Evolutionary conservation across 2,113 vertebrate species (phyloP).

Genomic region (Pampusana beccarii): DNA sequence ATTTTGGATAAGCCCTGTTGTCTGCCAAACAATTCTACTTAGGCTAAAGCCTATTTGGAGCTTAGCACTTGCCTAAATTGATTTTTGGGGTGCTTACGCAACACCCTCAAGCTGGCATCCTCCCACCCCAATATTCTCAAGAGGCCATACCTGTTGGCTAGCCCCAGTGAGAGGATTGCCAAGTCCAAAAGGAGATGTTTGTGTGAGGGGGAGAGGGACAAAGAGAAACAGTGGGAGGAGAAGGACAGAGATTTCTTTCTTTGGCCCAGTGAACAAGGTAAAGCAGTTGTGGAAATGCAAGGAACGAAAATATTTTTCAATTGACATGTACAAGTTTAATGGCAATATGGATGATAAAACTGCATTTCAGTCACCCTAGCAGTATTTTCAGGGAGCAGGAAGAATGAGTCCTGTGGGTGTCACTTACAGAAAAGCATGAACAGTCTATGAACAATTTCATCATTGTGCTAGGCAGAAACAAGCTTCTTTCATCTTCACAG

Average conservation of each 20-base stretch:
- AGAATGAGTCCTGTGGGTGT: not conserved
- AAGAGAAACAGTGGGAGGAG: not conserved
- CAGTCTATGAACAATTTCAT: slow-evolving; percentile 12
- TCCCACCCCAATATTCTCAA: not conserved
- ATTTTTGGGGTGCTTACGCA: no score
- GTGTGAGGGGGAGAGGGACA: not conserved
- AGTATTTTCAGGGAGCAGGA: not conserved
- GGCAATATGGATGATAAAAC: not conserved
- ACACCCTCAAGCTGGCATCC: not conserved
- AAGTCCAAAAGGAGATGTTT: not conserved
- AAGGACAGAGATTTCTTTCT: not conserved
- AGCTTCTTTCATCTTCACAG: slow-evolving; percentile 21
- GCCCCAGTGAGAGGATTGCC: not conserved
- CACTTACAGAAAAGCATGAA: not conserved
- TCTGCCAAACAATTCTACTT: no score
- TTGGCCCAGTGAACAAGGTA: not conserved
- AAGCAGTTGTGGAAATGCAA: not conserved
- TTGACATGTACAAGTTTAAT: not conserved
- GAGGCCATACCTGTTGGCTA: not conserved
- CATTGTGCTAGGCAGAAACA: slow-evolving; percentile 14
- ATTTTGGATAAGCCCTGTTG: no score
- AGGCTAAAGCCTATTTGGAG: no score
- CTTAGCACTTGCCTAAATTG: no score
- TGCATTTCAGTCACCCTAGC: not conserved
- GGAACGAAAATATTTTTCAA: not conserved